A percentile compares a stretch with the other conserved stretches of the same genome.
Evolutionary conservation across 2,888 invertebrate genomes (phyloP).

Genomic region (Heliconius ismenius): DNA sequence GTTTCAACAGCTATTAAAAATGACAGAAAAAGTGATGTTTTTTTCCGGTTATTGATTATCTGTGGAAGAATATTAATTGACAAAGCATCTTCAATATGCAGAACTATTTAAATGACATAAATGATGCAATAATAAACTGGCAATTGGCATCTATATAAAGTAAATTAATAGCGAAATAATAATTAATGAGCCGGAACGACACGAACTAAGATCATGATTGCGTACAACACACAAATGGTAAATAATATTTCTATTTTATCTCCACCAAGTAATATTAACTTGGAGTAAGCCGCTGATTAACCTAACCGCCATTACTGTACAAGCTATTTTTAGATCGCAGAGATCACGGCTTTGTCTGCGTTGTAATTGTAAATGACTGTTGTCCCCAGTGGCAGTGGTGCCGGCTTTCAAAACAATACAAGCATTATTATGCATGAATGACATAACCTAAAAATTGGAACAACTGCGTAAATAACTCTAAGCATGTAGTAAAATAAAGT

Average conservation of each 20-base stretch:
- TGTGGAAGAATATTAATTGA: background rate
- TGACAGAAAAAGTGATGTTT: conserved; percentile 6
- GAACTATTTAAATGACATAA: conserved; percentile 1
- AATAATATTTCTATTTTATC: conserved; percentile 28
- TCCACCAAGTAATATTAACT: conserved; percentile 56
- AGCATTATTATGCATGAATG: conserved; percentile 47
- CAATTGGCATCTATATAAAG: conserved; percentile 3
- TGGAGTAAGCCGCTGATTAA: conserved; percentile 75
- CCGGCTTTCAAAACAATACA: conserved; percentile 60
- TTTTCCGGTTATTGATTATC: conserved; percentile 11
- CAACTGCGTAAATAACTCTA: conserved; percentile 39
- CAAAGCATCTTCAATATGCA: background rate
- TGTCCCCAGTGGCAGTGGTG: conserved; percentile 46
- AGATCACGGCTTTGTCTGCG: conserved; percentile 80
- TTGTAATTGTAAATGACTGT: conserved; percentile 74
- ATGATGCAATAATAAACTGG: conserved; percentile 6
- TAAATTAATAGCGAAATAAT: conserved; percentile 10
- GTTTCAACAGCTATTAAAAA: background rate
- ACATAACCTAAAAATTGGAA: conserved; percentile 65
- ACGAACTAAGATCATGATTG: conserved; percentile 21
- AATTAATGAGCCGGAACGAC: conserved; percentile 13
- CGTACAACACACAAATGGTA: conserved; percentile 18
- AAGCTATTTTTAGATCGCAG: conserved; percentile 78
- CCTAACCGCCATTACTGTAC: conserved; percentile 66
- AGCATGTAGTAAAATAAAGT: conserved; percentile 41